Evolutionary conservation across 2,888 invertebrate genomes (phyloP), one percentile per base, ranked within the genome.

Genomic region (Neoaliturus tenellus): DNA sequence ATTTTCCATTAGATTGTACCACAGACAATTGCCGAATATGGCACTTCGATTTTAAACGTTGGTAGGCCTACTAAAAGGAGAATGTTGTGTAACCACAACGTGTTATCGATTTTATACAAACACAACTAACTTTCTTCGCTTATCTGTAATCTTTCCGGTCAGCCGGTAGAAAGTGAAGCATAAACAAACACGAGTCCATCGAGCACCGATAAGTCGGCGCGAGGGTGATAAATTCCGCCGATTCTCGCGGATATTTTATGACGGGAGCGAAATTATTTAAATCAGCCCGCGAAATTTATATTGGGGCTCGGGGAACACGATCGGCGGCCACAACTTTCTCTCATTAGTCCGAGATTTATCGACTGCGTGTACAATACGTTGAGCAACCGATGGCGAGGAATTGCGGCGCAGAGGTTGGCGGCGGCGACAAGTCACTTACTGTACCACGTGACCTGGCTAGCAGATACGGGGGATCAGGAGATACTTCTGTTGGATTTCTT

Each of bases 241-340:
- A 28, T 48, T 78, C 78, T 31, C 28, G 55, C 35, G 20, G 55
- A 28, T 51, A 78, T 35, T 51, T 55, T 78, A 55, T 35, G 35
- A 48, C 51, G 35, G 78, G 55, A 55, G 78, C 78, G 55, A 78
- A 78, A 78, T 78, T 78, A 78, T 78, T 78, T 78, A 78, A 78
- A 78, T 78, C 78, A 23, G 35, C 51, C 78, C 2, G 33, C 78
- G 55, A 78, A 78, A 78, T 78, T 78, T 78, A 78, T 78, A 78
- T 78, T 55, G 55, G 55, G 78, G 31, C 48, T 78, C 35, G 78
- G 55, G 78, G 78, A 55, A 55, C 78, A 78, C 78, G 78, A 78
- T 55, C 33, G 75, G 75, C 75, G 55, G 55, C 25, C 51, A 55
- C 28, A 35, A 78, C 78, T 78, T 78, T 78, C 78, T 78, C 78